These are phyloP conservation scores for Toxotes lorentzi DNA, from an alignment of 2,797 vertebrate genomes.

Conservation along the genomic window DNA sequence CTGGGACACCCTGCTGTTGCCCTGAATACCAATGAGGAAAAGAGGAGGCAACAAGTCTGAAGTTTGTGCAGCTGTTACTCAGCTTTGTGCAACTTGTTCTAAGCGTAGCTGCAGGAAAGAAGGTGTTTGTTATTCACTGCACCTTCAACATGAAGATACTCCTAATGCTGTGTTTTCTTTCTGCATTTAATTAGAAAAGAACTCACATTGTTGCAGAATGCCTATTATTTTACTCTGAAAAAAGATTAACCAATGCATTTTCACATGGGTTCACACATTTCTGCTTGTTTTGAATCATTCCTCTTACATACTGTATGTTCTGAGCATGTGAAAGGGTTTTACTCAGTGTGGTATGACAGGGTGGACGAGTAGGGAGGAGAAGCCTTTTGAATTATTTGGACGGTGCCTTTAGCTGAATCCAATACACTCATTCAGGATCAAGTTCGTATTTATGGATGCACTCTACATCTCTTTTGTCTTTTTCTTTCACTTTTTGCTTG, in stretches of 20 bases:
- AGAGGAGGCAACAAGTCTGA: constrained; percentile 47
- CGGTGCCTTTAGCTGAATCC: background rate
- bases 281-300: background rate
- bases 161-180: background rate
- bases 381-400: background rate
- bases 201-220: background rate
- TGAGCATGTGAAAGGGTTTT: background rate
- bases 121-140: background rate
- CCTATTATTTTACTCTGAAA: background rate
- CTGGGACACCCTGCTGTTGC: constrained; percentile 51
- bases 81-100: constrained; percentile 23
- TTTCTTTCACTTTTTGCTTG: background rate
- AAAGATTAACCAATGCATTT: background rate
- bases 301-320: background rate
- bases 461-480: background rate
- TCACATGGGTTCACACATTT: background rate
- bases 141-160: background rate
- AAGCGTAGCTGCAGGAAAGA: background rate
- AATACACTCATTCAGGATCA: background rate
- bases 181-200: background rate
- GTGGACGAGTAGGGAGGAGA: background rate
- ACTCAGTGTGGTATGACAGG: background rate
- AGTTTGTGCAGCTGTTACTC: constrained; percentile 53
- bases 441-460: background rate
- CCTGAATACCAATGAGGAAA: constrained; percentile 72